These are phyloP conservation scores for Aldabrachelys gigantea DNA, from an alignment of 2,113 vertebrate genomes.

Conservation along the genomic window DNA sequence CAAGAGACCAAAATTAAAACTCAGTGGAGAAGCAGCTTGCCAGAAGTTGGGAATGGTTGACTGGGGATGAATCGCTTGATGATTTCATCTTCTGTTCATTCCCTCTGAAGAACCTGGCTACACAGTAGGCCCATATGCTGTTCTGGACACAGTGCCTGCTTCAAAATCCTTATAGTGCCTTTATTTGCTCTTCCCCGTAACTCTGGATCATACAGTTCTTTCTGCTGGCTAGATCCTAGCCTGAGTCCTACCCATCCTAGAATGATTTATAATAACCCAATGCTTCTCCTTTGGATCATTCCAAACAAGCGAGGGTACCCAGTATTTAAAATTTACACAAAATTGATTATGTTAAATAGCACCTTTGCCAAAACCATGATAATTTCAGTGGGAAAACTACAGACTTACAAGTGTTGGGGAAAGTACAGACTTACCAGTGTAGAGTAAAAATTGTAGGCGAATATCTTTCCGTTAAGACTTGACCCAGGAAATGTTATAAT, in stretches of 20 bases:
- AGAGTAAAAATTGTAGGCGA: neutral
- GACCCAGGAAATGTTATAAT: neutral
- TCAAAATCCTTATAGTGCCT: neutral
- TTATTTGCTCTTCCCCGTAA: neutral
- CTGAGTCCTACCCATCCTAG: neutral
- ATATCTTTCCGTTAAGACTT: neutral
- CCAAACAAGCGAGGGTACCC: neutral
- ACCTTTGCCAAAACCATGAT: neutral
- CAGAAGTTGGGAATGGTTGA: neutral
- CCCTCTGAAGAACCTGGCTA: neutral
- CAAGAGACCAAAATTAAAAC: neutral
- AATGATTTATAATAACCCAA: neutral
- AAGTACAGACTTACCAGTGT: neutral
- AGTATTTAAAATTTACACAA: neutral
- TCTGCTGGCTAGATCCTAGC: neutral
- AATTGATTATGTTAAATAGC: neutral
- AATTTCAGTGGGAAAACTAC: neutral
- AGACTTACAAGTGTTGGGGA: neutral
- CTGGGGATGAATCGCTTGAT: neutral
- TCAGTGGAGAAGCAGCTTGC: neutral
- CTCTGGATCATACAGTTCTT: neutral
- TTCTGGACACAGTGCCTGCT: neutral
- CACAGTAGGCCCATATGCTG: neutral
- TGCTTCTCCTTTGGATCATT: neutral
- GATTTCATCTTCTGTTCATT: no score